Percentiles rank a stretch among this genome's conserved stretches.
Conservation (phyloP, 2,113 vertebrate genomes). For the Paradoxurus hermaphroditus region DNA sequence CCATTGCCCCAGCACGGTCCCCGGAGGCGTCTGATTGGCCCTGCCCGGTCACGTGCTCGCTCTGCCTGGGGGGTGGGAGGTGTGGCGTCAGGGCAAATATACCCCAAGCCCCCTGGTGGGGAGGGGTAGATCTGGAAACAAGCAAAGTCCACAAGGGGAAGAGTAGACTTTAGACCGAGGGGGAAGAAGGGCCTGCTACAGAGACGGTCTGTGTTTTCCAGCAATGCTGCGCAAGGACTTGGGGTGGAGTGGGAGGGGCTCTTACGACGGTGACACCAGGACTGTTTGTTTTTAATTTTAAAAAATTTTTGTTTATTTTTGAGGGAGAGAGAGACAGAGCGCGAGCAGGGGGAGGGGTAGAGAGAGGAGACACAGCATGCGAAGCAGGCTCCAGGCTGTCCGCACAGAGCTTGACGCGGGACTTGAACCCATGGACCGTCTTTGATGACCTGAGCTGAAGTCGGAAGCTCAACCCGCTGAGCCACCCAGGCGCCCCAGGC, state of each 20-base stretch:
- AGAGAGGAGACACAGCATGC: too few relatives aligned
- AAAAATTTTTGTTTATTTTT: too few relatives aligned
- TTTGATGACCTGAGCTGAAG: too few relatives aligned
- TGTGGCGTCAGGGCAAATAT: neutral
- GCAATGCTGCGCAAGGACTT: neutral
- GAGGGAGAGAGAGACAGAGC: too few relatives aligned
- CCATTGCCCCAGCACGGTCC: neutral
- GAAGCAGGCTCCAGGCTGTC: too few relatives aligned
- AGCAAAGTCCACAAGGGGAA: neutral
- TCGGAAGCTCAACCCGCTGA: too few relatives aligned
- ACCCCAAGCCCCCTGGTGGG: neutral
- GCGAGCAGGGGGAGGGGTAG: too few relatives aligned
- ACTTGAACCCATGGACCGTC: too few relatives aligned
- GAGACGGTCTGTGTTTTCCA: neutral
- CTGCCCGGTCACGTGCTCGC: neutral
- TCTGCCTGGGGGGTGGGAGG: neutral
- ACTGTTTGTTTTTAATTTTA: too few relatives aligned
- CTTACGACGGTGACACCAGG: rapidly evolving
- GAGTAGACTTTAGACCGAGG: neutral
- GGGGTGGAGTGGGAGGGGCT: neutral
- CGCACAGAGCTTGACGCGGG: too few relatives aligned
- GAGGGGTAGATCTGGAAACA: neutral
- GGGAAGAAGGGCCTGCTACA: neutral
- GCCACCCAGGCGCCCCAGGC: too few relatives aligned
- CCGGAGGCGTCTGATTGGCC: slow-evolving; percentile 25